Evolutionary conservation across 2,797 vertebrate genomes (phyloP), one percentile per base, ranked within the genome.

Genomic region (Okamejei kenojei): DNA sequence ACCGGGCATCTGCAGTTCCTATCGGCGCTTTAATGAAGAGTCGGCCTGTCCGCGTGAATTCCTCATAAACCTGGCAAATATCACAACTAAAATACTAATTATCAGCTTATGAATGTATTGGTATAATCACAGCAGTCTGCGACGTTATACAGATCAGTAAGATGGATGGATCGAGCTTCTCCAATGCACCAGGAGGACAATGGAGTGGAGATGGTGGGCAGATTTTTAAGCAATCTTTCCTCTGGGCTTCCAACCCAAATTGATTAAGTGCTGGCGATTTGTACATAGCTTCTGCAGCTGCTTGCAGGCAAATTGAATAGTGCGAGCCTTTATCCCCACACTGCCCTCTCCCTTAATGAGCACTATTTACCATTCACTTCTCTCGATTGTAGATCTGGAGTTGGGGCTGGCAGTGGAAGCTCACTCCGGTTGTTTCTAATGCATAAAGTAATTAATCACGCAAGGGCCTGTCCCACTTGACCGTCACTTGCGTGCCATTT

Each of bases 261-360:
- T 73, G 90, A 92, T 76, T 76, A 92, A 92, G 45, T 88, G 84
- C 84, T 88, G 63, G 61, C 68, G 84, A 68, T 68, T 88, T 88
- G 61, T 88, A 68, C 84, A 21, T 26, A 21, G 9, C 29, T n/a
- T 3, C 84, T 88, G 61, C 61, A 35, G 84, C 84, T 88, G 61
- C 7, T 17, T 86, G 13, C 58, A 63, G 63, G 82, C n/a, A 65
- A 88, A 65, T 65, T 58, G 32, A 88, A 88, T 88, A 65, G 29
- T 29, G 63, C 11, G 15, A 32, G 29, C 15, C 1, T 65, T 65
- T 45, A 45, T 65, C n/a, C 2, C 61, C 65, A 0, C 61, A 5
- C 84, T 35, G 32, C n/a, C 61, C 8, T 32, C 32, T 68, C 61
- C 15, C 84, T 32, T 23, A 7, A 68, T 32, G 61, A 68, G 17